These are phyloP conservation scores for Paramormyrops kingsleyae DNA, from an alignment of 2,113 vertebrate genomes.

Conservation along the genomic window DNA sequence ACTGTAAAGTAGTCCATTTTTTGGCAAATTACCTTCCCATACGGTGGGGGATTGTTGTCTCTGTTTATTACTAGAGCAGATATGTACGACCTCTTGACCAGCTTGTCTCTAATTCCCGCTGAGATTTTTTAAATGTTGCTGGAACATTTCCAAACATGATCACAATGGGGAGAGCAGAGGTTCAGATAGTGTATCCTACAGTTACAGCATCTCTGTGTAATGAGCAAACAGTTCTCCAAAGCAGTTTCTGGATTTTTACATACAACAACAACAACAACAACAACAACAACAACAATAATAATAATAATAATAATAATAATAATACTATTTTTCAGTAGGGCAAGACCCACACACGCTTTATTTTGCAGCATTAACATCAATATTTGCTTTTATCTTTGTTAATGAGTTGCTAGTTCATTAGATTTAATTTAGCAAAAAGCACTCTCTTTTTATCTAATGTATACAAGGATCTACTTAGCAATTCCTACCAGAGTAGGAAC, in stretches of 20 bases:
- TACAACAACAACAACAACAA: neutral
- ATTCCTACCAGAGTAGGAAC: neutral
- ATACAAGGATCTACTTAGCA: neutral
- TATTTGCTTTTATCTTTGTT: neutral
- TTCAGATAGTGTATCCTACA: neutral
- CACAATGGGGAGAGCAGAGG: constrained; percentile 9
- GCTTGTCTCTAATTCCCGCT: constrained; percentile 41
- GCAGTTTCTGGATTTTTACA: neutral
- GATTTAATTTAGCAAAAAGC: neutral
- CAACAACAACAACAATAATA: neutral
- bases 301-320: neutral
- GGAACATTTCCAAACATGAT: constrained; percentile 36
- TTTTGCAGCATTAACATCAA: neutral
- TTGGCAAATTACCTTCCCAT: neutral
- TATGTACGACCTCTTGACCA: constrained; percentile 48
- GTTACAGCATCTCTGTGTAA: neutral
- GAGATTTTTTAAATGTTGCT: constrained; percentile 39
- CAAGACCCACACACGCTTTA: neutral
- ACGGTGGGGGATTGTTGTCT: constrained; percentile 12
- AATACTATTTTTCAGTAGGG: neutral
- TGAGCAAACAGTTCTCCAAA: neutral
- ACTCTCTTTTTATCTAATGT: neutral
- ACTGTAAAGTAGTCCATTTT: neutral
- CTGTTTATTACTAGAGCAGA: constrained; percentile 31
- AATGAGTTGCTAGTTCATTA: neutral